Evolutionary conservation across 2,888 invertebrate species (phyloP), one percentile per base, ranked within the genome.

Genomic region (Fragum sueziense): DNA sequence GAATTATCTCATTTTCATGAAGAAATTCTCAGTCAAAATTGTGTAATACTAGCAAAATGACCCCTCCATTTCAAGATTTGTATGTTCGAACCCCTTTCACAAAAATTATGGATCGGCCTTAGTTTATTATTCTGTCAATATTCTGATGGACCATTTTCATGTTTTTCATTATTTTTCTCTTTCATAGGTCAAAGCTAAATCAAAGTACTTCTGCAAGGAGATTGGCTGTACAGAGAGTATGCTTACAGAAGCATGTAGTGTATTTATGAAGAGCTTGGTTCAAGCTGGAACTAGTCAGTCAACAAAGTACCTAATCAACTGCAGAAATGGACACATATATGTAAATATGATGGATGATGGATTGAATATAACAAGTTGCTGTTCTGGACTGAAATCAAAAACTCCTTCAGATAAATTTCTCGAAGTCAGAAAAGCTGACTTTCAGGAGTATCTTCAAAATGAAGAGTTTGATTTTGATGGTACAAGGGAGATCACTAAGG

Each of bases 231-330:
- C 86, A 41, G 41, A 65, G 17, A 54, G 71, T n/a, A 75, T 68
- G 20, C 61, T 89, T 3, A 31, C 37, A 6, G 25, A 77, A 33
- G 76, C 82, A 11, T 78, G 79, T 54, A 65, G 76, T 2, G 70
- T 80, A 14, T 86, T 86, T 67, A 76, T 77, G 34, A 37, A 74
- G n/a, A 80, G 82, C 74, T 67, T 88, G 41, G 70, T 80, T 37
- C 57, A 57, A 34, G 54, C 75, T 9, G 29, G 65, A 14, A 25
- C 62, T 0, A 22, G 34, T 9, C 52, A 54, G 31, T 25, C 17
- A 9, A 41, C 14, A 31, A 37, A 34, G 14, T 33, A 37, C 47
- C n/a, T 33, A 17, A 34, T 75, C 2, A 75, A 65, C 54, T 59
- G 37, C 4, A 25, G 7, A 25, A 78, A 51, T 51, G 74, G 77